Evolutionary conservation across 2,113 vertebrate species (phyloP), one percentile per base, ranked within the genome.

Genomic region (Cavia aperea): DNA sequence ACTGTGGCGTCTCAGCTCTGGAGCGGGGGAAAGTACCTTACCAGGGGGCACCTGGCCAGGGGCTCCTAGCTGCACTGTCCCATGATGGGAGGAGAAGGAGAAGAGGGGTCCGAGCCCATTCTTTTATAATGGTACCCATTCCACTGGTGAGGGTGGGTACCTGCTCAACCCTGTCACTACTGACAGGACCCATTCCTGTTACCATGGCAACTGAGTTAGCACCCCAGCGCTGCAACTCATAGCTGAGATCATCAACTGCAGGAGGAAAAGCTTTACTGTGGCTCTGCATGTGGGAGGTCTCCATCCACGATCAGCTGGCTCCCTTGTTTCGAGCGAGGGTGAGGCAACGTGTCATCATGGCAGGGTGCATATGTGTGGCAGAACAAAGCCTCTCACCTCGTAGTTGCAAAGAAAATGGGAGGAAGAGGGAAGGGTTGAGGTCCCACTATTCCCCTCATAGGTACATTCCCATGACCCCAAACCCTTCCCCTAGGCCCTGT

Each of bases 31-130:
- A 46, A 16, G 73, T 8, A 18, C 14, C 43, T 39, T 39, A 39
- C 39, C 39, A 39, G 14, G 4, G 0, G 0, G 68, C 23, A 1
- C 49, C 13, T 6, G 10, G 18, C 4, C 3, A 75, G 51, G 18
- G n/a, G 14, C 62, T 51, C 23, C 88, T 13, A 29, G 54, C 31
- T 79, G 43, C 10, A 10, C 4, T 7, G 11, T 36, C 26, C 18
- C 26, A 7, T 29, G 43, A 9, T 2, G 8, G 31, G 21, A 60
- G 33, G 49, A 0, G 1, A 65, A 11, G n/a, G n/a, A 23, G 58
- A 7, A 33, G 5, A 19, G 5, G 15, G 36, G 15, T 12, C 81
- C 36, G 2, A 18, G 23, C 4, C 15, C 6, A 24, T 16, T 18
- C 14, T 51, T 68, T 79, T 6, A 19, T 12, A 68, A 39, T 7